Conservation (phyloP, 1,140 invertebrate genomes). For the Melipona quadrifasciata region DNA sequence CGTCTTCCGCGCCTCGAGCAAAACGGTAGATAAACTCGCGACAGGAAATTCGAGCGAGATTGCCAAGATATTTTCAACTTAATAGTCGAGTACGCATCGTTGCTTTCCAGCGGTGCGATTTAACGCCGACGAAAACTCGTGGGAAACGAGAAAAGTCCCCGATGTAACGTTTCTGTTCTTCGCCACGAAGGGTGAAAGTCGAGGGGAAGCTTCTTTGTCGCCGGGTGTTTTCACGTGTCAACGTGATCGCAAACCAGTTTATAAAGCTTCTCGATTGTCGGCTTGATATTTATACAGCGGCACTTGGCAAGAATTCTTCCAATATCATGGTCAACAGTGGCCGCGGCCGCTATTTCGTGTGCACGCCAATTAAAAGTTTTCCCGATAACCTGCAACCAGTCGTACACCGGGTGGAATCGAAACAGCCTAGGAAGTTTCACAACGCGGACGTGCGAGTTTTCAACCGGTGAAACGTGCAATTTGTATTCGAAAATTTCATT, state of each 20-base stretch:
- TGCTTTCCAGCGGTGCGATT: background rate
- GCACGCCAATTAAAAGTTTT: slow-evolving; percentile 41
- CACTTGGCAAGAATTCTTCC: slow-evolving; percentile 6
- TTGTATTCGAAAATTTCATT: background rate
- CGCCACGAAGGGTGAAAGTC: too few relatives aligned
- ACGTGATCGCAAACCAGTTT: background rate
- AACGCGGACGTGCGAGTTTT: background rate
- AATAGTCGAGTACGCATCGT: background rate
- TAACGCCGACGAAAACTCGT: background rate
- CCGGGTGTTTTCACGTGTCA: background rate
- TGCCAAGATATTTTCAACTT: background rate
- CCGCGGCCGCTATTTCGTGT: background rate
- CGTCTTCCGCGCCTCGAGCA: background rate
- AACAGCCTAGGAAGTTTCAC: background rate
- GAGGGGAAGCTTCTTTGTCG: background rate
- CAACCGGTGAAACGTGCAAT: background rate
- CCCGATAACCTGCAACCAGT: background rate
- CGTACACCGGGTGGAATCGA: background rate
- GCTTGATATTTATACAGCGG: background rate
- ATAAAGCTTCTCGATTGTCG: background rate
- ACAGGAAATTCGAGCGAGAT: background rate
- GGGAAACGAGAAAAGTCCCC: background rate
- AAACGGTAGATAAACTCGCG: background rate
- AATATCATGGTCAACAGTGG: background rate
- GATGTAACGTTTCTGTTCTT: background rate